A percentile compares a stretch with the other conserved stretches of the same genome.
These are phyloP conservation scores for Oryzias sinensis DNA, from an alignment of 2,797 vertebrate species.

Conservation along the genomic window DNA sequence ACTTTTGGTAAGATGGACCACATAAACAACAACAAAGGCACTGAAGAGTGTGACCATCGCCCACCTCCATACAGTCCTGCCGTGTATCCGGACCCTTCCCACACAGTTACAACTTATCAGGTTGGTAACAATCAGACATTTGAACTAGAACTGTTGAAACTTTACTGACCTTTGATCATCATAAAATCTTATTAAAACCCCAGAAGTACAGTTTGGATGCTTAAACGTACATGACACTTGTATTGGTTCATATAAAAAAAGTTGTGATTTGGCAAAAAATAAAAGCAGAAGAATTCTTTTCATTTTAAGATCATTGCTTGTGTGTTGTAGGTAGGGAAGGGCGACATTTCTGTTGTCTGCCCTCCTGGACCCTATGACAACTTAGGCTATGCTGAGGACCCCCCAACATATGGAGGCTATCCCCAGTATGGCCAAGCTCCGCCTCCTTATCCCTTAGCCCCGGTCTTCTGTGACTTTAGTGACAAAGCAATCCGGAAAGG, in stretches of 20 bases:
- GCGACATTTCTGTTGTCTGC: constrained; percentile 52
- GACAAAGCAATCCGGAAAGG: constrained; percentile 71
- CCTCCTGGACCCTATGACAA: constrained; percentile 37
- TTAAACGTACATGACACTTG: background rate
- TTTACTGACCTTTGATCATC: constrained; percentile 14
- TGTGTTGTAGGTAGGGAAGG: constrained; percentile 39
- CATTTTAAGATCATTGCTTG: background rate
- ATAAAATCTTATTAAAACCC: constrained; percentile 6
- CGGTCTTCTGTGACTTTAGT: constrained; percentile 61
- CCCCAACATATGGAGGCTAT: background rate
- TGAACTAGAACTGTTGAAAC: background rate
- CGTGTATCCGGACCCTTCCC: constrained; percentile 9
- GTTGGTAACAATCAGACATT: constrained; percentile 27
- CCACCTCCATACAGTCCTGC: constrained; percentile 59
- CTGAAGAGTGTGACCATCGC: background rate
- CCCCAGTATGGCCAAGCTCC: constrained; percentile 30
- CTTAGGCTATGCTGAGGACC: constrained; percentile 13
- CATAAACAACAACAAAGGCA: constrained; percentile 4
- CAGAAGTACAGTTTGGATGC: background rate
- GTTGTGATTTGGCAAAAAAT: no score
- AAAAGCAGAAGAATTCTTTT: background rate
- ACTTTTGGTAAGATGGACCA: constrained; percentile 52
- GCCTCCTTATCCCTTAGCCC: constrained; percentile 44
- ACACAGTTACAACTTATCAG: constrained; percentile 41
- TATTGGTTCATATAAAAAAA: no score